Evolutionary conservation across 2,888 invertebrate genomes (phyloP).

Genomic region (Tuta absoluta): DNA sequence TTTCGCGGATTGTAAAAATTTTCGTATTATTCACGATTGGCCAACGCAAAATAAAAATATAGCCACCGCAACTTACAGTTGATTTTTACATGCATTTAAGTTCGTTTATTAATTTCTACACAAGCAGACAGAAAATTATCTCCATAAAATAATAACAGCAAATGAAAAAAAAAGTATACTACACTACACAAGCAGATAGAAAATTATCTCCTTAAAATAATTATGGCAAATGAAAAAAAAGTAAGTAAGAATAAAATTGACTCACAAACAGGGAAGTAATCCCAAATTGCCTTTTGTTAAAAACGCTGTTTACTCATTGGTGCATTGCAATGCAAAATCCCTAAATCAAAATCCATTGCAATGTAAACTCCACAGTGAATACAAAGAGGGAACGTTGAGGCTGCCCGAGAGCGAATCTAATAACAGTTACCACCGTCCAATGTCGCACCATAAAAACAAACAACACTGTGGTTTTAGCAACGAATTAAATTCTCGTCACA

Average conservation of each 20-base stretch:
- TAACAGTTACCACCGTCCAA: conserved; percentile 63
- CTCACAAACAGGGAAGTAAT: too few relatives aligned
- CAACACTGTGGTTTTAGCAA: conserved; percentile 60
- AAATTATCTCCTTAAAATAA: too few relatives aligned
- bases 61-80: too few relatives aligned
- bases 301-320: neutral
- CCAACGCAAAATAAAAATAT: neutral
- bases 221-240: too few relatives aligned
- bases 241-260: too few relatives aligned
- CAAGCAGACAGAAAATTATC: too few relatives aligned
- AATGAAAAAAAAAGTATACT: too few relatives aligned
- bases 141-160: too few relatives aligned
- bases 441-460: conserved; percentile 67
- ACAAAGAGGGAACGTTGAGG: conserved; percentile 36
- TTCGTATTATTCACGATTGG: neutral
- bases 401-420: conserved; percentile 59
- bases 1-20: neutral
- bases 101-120: too few relatives aligned
- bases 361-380: conserved; percentile 36
- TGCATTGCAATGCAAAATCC: conserved; percentile 1
- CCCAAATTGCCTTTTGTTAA: neutral
- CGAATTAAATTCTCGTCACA: conserved; percentile 49
- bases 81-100: too few relatives aligned
- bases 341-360: conserved; percentile 14
- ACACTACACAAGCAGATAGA: too few relatives aligned